Conservation (phyloP, 2,113 vertebrate species). For the Heteronetta atricapilla region DNA sequence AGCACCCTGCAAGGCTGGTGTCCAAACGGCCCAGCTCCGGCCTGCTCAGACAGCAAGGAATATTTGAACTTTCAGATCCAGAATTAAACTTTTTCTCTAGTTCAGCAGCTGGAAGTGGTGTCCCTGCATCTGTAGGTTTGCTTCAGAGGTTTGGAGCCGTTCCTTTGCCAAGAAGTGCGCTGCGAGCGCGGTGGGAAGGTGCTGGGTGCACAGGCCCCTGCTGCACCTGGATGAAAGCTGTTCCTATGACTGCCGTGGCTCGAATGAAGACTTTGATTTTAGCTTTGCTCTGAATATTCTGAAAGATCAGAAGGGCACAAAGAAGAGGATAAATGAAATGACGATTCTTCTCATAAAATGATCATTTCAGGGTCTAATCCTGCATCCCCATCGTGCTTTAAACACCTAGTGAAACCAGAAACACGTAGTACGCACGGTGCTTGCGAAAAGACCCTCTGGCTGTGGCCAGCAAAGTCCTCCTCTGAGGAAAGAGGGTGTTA, state of each 20-base stretch:
- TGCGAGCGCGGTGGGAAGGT: neutral
- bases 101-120: neutral
- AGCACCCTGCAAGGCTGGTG: neutral
- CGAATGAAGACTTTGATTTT: neutral
- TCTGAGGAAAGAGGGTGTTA: neutral
- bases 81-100: neutral
- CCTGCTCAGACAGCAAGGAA: neutral
- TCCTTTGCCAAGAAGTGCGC: neutral
- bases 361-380: constrained; percentile 4
- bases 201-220: neutral
- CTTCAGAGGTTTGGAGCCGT: neutral
- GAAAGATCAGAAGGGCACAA: neutral
- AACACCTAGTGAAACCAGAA: constrained; percentile 27
- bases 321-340: constrained; percentile 1
- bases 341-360: neutral
- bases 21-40: neutral
- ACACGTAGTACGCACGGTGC: neutral
- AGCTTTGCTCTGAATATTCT: neutral
- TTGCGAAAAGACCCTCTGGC: neutral
- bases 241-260: neutral
- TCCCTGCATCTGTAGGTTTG: neutral
- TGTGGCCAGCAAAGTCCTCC: constrained; percentile 7
- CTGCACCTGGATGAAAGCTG: constrained; percentile 10
- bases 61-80: neutral
- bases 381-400: neutral